These are phyloP conservation scores for Agonum fuliginosum DNA, from an alignment of 2,888 invertebrate species.

Conservation along the genomic window DNA sequence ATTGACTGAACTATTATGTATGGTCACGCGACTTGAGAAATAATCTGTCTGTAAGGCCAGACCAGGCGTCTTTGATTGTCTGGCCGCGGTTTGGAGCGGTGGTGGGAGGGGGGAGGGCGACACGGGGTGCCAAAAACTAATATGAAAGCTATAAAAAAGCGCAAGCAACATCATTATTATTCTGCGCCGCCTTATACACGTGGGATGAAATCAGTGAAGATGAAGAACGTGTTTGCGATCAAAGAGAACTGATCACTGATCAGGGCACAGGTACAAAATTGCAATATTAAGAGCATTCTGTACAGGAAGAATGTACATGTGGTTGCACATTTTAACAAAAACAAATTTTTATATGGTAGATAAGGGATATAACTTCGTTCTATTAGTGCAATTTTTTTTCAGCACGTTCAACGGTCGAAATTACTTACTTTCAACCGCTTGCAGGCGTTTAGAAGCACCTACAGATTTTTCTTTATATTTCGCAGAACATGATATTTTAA, in stretches of 20 bases:
- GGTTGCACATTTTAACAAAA: no score
- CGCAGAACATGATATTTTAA: no score
- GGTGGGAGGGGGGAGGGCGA: slow-evolving; percentile 10
- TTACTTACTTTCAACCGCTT: no score
- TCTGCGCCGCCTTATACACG: not conserved
- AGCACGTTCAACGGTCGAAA: no score
- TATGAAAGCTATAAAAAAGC: slow-evolving; percentile 44
- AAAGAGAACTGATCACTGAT: not conserved
- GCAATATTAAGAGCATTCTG: no score
- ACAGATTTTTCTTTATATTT: no score
- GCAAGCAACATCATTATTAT: slow-evolving; percentile 29
- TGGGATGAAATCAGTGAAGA: slow-evolving; percentile 1
- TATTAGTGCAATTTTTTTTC: no score
- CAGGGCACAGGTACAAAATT: not conserved
- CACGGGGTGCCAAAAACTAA: slow-evolving; percentile 56
- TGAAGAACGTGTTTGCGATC: slow-evolving; percentile 5
- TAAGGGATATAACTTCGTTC: no score
- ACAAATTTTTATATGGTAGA: no score
- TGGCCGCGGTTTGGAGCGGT: not conserved
- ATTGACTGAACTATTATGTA: slow-evolving; percentile 26
- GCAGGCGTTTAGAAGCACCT: no score
- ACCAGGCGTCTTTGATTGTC: slow-evolving; percentile 32
- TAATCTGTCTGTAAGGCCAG: slow-evolving; percentile 27
- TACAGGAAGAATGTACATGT: no score
- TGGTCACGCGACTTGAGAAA: slow-evolving; percentile 40